Base-by-base conservation (phyloP, 2,888 invertebrate species). In the Eugnorisma glareosa region DNA sequence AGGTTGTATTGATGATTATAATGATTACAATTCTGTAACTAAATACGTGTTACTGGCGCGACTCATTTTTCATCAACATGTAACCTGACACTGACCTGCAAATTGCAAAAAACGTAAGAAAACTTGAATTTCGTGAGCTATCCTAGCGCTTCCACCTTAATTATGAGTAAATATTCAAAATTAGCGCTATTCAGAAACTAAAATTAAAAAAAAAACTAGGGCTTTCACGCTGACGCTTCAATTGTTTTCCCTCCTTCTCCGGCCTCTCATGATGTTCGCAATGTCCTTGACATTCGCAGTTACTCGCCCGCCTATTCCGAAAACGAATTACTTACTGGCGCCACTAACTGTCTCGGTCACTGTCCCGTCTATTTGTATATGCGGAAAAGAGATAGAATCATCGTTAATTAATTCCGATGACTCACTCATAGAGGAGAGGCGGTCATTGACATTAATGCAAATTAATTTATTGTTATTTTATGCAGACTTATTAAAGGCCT, bases 231-330 rank as follows among this genome's bases (percentile, higher is more conserved):
- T n/a, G n/a, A 21, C 28, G 45, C 10, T 51, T 28, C 5, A 63
- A n/a, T 37, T 43, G 43, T 43, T 35, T 51, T 35, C 2, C 21
- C 57, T 35, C 78, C 78, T 48, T 5, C 1, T 24, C 13, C 18
- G 83, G 83, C 83, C 83, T 83, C 78, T 57, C 15, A n/a, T 1
- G 24, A 8, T n/a, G n/a, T n/a, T 10, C 64, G 2, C 8, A 2
- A 0, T 51, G 77, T 1, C 83, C 78, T 83, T 79, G 83, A 79
- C 43, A 59, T 64, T 43, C 10, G 57, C 73, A 28, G 18, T 28
- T 15, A 51, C 35, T 28, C 40, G 77, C 35, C 40, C 45, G 45
- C 48, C 21, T 35, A 51, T 73, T 77, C 51, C 28, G 15, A 48
- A 57, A 40, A 31, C 40, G 5, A 77, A 43, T 35, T 43, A 35